Evolutionary conservation across 2,888 invertebrate species (phyloP).

Genomic region (Anthophora plumipes): DNA sequence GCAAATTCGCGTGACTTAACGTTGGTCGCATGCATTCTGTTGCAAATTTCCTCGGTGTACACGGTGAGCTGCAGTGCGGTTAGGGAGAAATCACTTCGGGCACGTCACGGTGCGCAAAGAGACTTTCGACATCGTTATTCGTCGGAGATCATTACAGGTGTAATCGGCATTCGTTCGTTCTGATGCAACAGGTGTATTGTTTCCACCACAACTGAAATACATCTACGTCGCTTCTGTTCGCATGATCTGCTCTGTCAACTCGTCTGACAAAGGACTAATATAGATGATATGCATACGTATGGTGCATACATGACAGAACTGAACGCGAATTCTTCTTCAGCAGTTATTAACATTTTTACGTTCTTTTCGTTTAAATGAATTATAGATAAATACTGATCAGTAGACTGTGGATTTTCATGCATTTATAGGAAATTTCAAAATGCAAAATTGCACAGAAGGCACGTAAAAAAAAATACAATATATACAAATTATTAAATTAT

Average conservation of each 20-base stretch:
- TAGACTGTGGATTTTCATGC: too few relatives aligned
- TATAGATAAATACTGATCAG: neutral
- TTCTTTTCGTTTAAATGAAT: neutral
- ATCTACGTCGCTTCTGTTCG: slow-evolving; percentile 45
- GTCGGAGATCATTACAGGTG: slow-evolving; percentile 69
- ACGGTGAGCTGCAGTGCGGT: slow-evolving; percentile 28
- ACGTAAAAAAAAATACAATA: too few relatives aligned
- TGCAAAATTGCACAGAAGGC: too few relatives aligned
- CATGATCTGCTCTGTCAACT: slow-evolving; percentile 12
- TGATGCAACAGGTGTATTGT: slow-evolving; percentile 71
- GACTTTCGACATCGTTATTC: slow-evolving; percentile 64
- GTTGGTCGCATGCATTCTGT: slow-evolving; percentile 18
- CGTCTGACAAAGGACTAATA: neutral
- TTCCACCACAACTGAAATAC: slow-evolving; percentile 60
- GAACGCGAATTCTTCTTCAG: slow-evolving; percentile 1
- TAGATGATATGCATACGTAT: too few relatives aligned
- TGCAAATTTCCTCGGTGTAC: slow-evolving; percentile 26
- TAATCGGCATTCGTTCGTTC: slow-evolving; percentile 70
- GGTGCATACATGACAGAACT: neutral
- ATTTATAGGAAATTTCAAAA: too few relatives aligned
- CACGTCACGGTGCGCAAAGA: slow-evolving; percentile 52
- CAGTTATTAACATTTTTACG: neutral
- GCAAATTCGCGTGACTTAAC: slow-evolving; percentile 1
- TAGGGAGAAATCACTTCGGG: slow-evolving; percentile 56
- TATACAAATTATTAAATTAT: too few relatives aligned